phyloP scores from a whole-genome alignment of 1,140 invertebrate species.

The Dreissena polymorpha region DNA sequence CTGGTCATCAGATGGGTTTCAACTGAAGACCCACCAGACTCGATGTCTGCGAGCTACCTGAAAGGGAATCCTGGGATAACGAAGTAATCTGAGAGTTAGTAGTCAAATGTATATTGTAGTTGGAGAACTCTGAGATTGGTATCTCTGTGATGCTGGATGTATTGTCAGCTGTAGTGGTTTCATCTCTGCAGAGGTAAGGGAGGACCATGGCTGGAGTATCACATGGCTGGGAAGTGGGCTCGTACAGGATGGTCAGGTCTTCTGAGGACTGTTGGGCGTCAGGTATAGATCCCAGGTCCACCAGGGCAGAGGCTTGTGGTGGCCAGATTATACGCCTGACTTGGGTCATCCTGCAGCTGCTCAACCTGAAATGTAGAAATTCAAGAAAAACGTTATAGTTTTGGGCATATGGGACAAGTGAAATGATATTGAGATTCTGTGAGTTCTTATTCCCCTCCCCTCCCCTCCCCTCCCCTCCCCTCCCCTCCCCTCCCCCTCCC shows the following conservation, averaged over 20 bases:
- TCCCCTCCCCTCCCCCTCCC: no score
- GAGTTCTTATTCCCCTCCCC: no score
- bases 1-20: background rate
- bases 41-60: background rate
- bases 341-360: background rate
- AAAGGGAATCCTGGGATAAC: background rate
- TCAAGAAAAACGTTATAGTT: background rate
- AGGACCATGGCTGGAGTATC: background rate
- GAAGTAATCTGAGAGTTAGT: background rate
- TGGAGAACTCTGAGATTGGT: background rate
- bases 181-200: background rate
- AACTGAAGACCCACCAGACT: background rate
- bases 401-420: no score
- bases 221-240: background rate
- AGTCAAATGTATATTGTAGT: background rate
- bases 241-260: background rate
- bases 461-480: no score
- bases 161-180: background rate
- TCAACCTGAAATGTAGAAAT: conserved; percentile 2
- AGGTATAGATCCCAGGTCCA: background rate
- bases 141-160: background rate
- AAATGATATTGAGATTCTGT: no score
- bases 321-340: background rate
- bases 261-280: background rate
- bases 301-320: background rate